Evolutionary conservation across 2,797 vertebrate species (phyloP), one percentile per base, ranked within the genome.

Genomic region (Microchirus variegatus): DNA sequence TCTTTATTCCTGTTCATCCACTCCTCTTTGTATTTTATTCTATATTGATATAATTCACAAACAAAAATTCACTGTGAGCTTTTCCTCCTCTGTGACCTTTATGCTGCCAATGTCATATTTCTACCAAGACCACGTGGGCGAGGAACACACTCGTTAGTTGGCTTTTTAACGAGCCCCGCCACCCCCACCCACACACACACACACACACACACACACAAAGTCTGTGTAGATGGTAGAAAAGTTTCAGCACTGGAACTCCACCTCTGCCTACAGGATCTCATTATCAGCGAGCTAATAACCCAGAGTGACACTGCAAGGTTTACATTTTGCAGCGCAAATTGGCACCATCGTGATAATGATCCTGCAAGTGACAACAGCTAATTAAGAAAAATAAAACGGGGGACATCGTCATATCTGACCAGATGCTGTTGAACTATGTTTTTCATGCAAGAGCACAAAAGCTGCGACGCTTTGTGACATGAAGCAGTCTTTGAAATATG

Each of bases 81-180:
- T 74, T 46, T 14, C 58, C 66, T 51, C 38, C 9, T 56, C 14
- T 8, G 0, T 78, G 78, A 70, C 77, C 73, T 77, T 77, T 78
- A 44, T 48, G 22, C 31, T 9, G 0, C 41, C n/a, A 1, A 59
- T 50, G 67, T 63, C 67, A 67, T 9, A 37, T 75, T 55, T 43
- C n/a, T 40, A 13, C 51, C 53, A 26, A 15, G 51, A 59, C 59
- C 55, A 63, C 2, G 43, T 62, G 42, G 70, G 68, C 22, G 17
- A 66, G 36, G 42, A 46, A 69, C 40, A 1, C 14, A 19, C 82
- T 89, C 63, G 53, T 89, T 89, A 89, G 75, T 16, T 52, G 53
- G 17, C 73, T 84, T 84, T 84, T 88, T 86, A 87, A 85, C 75
- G 71, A 84, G 46, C 38, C 36, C 69, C 57, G 22, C 22, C 22